Base-by-base conservation (phyloP, 1,140 invertebrate genomes). In the Nasonia vitripennis region DNA sequence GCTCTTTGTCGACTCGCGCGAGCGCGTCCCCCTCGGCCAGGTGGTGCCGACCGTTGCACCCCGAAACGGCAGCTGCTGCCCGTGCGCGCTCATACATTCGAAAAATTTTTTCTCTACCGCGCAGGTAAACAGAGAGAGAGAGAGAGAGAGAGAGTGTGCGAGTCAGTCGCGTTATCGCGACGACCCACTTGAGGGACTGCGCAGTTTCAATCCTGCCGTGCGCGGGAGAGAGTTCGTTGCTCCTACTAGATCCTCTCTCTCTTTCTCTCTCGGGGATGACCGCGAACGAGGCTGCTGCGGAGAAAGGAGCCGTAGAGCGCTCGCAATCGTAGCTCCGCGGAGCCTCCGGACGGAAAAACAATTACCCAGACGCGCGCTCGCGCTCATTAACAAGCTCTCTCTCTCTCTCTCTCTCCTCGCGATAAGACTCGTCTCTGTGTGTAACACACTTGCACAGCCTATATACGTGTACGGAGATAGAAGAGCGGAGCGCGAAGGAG, bases 401-500 rank as follows among this genome's bases (percentile, higher is more conserved):
- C n/a, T 27, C 27, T 27, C 27, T 27, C 27, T 27, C 27, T 27
- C 27, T 27, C 27, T 27, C 27, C 27, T 27, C 2, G 17, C 55
- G 14, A 62, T 62, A n/a, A 20, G 55, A 55, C 11, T 55, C 12
- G 14, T 55, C 51, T 55, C 51, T 55, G 17, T 55, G 5, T 20
- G 5, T 55, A 14, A 55, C 51, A 17, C 51, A 10, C 12, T 55
- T 55, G 34, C 34, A 55, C 51, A 14, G 51, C 1, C 14, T 20
- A 20, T 51, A 51, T 10, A 14, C 2, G 51, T 55, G 17, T 14
- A 12, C n/a, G 23, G 27, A 71, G 68, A 31, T 31, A 31, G 68
- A 71, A 71, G 27, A 27, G 14, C 10, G 0, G 31, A 71, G 23
- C 78, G 70, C 86, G 87, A 73, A 81, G 51, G 81, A 78, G 87